Evolutionary conservation across 2,113 vertebrate genomes (phyloP).

Genomic region (Labeo rohita): DNA sequence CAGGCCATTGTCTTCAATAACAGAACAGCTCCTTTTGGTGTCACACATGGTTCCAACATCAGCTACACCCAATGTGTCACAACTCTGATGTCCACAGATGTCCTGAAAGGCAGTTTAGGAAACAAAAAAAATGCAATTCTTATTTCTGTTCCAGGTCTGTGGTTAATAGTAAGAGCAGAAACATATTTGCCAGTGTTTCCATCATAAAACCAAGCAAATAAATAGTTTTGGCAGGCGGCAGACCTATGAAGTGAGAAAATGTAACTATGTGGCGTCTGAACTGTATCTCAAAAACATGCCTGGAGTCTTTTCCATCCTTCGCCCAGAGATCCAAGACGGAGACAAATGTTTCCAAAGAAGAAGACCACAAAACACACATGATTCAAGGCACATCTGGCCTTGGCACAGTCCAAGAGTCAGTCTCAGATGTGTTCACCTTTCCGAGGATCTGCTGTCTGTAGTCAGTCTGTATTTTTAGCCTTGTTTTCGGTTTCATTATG

Average conservation of each 20-base stretch:
- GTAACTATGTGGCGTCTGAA: slow-evolving; percentile 54
- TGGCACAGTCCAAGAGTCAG: slow-evolving; percentile 44
- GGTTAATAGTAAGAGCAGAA: slow-evolving; percentile 43
- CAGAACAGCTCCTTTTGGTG: slow-evolving; percentile 95
- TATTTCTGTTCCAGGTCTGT: background rate
- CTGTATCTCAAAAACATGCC: slow-evolving; percentile 45
- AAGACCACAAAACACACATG: slow-evolving; percentile 59
- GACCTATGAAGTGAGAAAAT: slow-evolving; percentile 54
- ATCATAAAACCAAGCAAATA: slow-evolving; percentile 63
- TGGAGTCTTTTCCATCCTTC: slow-evolving; percentile 52
- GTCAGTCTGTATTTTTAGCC: slow-evolving; percentile 4
- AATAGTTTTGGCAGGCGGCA: slow-evolving; percentile 55
- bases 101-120: slow-evolving; percentile 74
- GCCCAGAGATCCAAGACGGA: slow-evolving; percentile 46
- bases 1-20: slow-evolving; percentile 95
- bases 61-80: slow-evolving; percentile 95
- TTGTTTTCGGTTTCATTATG: slow-evolving; percentile 49
- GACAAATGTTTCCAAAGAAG: slow-evolving; percentile 51
- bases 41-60: slow-evolving; percentile 98
- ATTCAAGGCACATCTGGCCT: slow-evolving; percentile 72
- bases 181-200: slow-evolving; percentile 63
- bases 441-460: slow-evolving; percentile 4
- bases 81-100: slow-evolving; percentile 95
- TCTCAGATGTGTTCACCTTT: slow-evolving; percentile 63
- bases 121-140: background rate